Conservation (phyloP, 2,888 invertebrate genomes). For the Colostygia pectinataria region DNA sequence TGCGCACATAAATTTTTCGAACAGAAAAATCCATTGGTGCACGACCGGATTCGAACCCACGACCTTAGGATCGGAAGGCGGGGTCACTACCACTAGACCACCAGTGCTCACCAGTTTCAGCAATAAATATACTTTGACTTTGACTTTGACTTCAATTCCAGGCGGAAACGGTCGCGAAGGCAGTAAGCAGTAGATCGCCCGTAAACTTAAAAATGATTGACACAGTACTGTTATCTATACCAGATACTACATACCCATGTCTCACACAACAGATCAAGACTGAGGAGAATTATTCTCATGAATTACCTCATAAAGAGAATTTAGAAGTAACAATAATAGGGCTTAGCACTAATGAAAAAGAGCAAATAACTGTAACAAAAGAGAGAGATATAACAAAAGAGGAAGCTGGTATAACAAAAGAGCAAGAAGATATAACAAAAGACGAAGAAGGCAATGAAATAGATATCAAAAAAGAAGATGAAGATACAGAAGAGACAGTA, state of each 20-base stretch:
- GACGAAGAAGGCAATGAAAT: neutral
- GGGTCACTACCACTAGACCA: too few relatives aligned
- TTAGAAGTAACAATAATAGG: neutral
- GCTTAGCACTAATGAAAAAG: neutral
- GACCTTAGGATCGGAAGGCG: too few relatives aligned
- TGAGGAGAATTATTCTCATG: too few relatives aligned
- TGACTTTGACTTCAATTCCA: too few relatives aligned
- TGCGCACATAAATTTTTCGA: too few relatives aligned
- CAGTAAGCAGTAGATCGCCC: neutral
- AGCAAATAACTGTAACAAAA: neutral
- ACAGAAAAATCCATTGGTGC: too few relatives aligned
- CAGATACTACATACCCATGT: neutral
- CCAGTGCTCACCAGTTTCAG: too few relatives aligned
- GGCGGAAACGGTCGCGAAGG: neutral
- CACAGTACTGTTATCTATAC: neutral
- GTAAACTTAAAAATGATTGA: neutral
- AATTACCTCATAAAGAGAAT: neutral
- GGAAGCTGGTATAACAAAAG: neutral
- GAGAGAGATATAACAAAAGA: neutral
- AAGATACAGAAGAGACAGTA: neutral
- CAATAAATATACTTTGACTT: too few relatives aligned
- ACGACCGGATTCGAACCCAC: too few relatives aligned
- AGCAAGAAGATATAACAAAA: neutral
- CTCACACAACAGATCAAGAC: neutral
- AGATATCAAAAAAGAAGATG: neutral